Evolutionary conservation across 2,113 vertebrate species (phyloP).

Genomic region (Meriones unguiculatus): DNA sequence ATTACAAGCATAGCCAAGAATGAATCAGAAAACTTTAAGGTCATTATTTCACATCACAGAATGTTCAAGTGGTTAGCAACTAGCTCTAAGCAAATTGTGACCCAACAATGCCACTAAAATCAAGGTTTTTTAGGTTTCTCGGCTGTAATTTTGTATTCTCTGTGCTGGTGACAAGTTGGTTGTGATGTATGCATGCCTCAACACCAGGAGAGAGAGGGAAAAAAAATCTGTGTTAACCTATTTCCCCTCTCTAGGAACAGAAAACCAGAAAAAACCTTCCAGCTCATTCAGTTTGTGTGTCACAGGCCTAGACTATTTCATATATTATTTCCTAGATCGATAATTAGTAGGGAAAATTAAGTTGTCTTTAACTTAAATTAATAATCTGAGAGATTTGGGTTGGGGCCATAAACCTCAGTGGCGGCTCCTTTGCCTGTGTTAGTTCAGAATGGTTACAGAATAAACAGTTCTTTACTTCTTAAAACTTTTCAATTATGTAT

Average conservation of each 20-base stretch:
- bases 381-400: not conserved
- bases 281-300: not conserved
- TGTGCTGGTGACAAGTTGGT: not conserved
- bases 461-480: not conserved
- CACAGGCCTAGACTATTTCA: not conserved
- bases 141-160: not conserved
- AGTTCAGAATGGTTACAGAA: not conserved
- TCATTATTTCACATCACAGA: not conserved
- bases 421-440: not conserved
- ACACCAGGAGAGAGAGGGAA: not conserved
- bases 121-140: not conserved
- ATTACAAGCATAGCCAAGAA: not conserved
- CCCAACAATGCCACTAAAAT: not conserved
- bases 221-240: not conserved
- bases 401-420: not conserved
- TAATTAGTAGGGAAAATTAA: not conserved
- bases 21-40: not conserved
- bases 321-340: not conserved
- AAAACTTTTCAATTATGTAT: not conserved
- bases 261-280: not conserved
- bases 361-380: not conserved
- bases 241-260: not conserved
- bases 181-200: not conserved
- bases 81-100: not conserved
- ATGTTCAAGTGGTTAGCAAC: not conserved